These are phyloP conservation scores for Phaenicophaeus curvirostris DNA, from an alignment of 2,797 vertebrate genomes.

Conservation along the genomic window DNA sequence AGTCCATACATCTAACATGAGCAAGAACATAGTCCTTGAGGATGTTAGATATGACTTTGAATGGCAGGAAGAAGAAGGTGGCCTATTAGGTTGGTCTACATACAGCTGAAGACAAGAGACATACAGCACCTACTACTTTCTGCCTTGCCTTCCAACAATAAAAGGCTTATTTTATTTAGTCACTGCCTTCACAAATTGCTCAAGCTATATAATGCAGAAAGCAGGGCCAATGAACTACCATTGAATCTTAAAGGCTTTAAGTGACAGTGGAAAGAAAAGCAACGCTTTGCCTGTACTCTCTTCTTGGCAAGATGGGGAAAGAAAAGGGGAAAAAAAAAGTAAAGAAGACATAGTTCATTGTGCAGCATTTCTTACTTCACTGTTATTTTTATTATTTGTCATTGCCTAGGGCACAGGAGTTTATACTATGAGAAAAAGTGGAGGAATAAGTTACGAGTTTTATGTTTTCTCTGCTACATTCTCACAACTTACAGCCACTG, in stretches of 20 bases:
- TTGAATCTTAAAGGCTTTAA: background rate
- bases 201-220: background rate
- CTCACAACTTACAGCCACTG: background rate
- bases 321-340: background rate
- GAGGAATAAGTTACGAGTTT: background rate
- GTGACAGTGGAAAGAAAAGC: background rate
- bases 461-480: background rate
- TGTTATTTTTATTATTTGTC: background rate
- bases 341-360: background rate
- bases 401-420: background rate
- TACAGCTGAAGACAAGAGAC: background rate
- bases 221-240: background rate
- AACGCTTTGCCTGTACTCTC: background rate
- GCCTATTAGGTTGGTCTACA: fast-evolving
- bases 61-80: background rate
- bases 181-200: background rate
- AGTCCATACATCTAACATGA: background rate
- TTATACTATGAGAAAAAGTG: background rate
- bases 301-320: background rate
- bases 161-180: background rate
- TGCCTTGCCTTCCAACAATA: background rate
- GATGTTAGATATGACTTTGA: background rate
- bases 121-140: background rate
- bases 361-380: background rate
- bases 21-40: background rate